Conservation (phyloP, 2,113 vertebrate species). For the Neotoma lepida region DNA sequence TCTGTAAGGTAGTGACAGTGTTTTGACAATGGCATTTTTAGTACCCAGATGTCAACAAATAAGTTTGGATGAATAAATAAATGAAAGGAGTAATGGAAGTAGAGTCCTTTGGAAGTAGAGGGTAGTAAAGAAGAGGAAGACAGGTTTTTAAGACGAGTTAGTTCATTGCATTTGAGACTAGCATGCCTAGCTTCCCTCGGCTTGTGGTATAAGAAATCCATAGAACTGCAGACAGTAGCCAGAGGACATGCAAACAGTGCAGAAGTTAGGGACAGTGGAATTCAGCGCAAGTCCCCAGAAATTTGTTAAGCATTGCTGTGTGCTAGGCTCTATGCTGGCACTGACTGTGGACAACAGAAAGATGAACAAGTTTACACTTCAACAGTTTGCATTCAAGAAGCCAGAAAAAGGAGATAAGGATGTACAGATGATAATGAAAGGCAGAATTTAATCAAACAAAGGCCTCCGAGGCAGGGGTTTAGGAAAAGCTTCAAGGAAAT, state of each 20-base stretch:
- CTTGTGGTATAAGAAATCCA: constrained; percentile 41
- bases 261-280: constrained; percentile 20
- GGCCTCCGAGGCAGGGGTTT: constrained; percentile 32
- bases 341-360: constrained; percentile 13
- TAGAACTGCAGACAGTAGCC: constrained; percentile 17
- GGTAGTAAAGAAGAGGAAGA: neutral
- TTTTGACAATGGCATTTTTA: constrained; percentile 21
- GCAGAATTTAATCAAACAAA: constrained; percentile 65
- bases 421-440: constrained; percentile 58
- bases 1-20: constrained; percentile 13
- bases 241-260: neutral
- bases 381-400: constrained; percentile 60
- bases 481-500: constrained; percentile 64
- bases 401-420: constrained; percentile 49
- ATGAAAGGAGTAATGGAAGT: neutral
- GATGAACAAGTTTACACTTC: constrained; percentile 45
- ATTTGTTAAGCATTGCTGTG: constrained; percentile 26
- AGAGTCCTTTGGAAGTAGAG: constrained; percentile 21
- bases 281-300: constrained; percentile 35
- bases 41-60: constrained; percentile 10
- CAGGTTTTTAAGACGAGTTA: neutral
- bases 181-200: constrained; percentile 26
- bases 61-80: constrained; percentile 18
- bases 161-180: constrained; percentile 20
- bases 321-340: constrained; percentile 8